These are phyloP conservation scores for Sinopyrophorus schimmeli DNA, from an alignment of 2,888 invertebrate species.

Conservation along the genomic window DNA sequence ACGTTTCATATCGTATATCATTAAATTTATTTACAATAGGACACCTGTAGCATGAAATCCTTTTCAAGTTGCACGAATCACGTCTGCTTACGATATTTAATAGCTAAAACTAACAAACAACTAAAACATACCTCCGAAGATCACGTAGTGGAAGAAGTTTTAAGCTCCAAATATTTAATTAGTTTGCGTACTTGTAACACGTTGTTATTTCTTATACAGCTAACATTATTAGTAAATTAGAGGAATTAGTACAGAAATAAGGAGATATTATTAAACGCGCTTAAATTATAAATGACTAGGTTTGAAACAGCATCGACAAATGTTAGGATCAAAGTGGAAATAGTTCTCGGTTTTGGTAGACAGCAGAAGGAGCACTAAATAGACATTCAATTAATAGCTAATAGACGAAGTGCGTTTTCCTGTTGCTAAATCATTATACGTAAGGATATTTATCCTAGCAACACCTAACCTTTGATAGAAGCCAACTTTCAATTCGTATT, in stretches of 20 bases:
- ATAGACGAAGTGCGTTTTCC: slow-evolving; percentile 37
- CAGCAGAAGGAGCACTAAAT: slow-evolving; percentile 24
- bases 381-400: slow-evolving; percentile 38
- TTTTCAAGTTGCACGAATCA: slow-evolving; percentile 17
- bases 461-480: too few species aligned
- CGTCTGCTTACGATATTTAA: slow-evolving; percentile 22
- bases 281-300: slow-evolving; percentile 11
- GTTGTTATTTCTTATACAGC: too few species aligned
- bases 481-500: too few species aligned
- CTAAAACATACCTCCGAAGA: slow-evolving; percentile 12
- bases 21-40: too few species aligned
- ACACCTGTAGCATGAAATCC: slow-evolving; percentile 36
- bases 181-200: too few species aligned
- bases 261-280: too few species aligned
- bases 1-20: too few species aligned
- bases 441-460: slow-evolving; percentile 22
- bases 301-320: slow-evolving; percentile 13
- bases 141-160: too few species aligned
- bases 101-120: slow-evolving; percentile 20
- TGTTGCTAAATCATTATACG: slow-evolving; percentile 31
- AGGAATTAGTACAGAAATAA: too few species aligned
- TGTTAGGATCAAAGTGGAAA: slow-evolving; percentile 11
- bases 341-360: slow-evolving; percentile 11
- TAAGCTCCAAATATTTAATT: too few species aligned
- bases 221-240: too few species aligned